Conservation (phyloP, 2,888 invertebrate species). For the Tetheella fluctuosa region DNA sequence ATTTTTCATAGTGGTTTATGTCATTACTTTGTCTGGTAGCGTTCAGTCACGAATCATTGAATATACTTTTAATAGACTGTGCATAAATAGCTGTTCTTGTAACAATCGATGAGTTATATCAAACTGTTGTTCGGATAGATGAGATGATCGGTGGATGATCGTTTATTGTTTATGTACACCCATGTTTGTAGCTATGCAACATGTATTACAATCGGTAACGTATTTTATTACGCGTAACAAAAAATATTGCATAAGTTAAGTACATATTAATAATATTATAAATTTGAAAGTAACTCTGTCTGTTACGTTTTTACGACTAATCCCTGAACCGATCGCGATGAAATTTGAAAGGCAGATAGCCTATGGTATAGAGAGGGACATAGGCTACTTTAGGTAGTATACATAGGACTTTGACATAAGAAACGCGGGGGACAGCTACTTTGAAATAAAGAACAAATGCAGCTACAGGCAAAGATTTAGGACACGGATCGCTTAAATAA, state of each 20-base stretch:
- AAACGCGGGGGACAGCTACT: too few species aligned
- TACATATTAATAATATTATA: too few species aligned
- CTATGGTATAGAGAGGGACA: too few species aligned
- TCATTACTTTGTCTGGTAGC: constrained; percentile 35
- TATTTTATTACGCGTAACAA: neutral
- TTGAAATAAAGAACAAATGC: neutral
- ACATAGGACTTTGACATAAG: too few species aligned
- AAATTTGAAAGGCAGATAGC: too few species aligned
- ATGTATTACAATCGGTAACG: neutral
- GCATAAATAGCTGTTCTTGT: neutral
- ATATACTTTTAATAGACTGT: neutral
- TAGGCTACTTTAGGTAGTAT: too few species aligned
- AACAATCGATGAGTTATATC: neutral
- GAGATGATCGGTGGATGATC: neutral
- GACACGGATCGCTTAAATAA: neutral
- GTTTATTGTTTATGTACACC: neutral
- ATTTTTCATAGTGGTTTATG: constrained; percentile 50
- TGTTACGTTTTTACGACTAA: too few species aligned
- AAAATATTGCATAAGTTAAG: neutral
- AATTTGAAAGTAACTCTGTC: too few species aligned
- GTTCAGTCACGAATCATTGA: constrained; percentile 9
- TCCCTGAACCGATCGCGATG: too few species aligned
- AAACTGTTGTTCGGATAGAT: neutral
- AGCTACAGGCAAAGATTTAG: neutral
- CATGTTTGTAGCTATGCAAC: neutral